phyloP scores from a whole-genome alignment of 2,113 vertebrate genomes.

The Asarcornis scutulata region DNA sequence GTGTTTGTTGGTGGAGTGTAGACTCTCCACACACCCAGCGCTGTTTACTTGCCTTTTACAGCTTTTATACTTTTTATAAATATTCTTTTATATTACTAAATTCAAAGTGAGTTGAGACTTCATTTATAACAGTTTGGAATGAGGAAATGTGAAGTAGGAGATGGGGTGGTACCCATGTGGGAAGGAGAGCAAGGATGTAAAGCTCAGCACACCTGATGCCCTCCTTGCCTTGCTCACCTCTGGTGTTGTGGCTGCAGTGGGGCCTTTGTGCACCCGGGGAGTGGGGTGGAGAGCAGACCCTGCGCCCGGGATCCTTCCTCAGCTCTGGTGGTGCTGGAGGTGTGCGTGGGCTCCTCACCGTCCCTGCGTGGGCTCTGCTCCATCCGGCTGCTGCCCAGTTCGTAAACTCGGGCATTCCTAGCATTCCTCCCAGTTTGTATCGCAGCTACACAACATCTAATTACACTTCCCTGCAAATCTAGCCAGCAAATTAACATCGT shows the following conservation, averaged over 20 bases:
- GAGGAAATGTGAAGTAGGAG: not conserved
- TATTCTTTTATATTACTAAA: too few species aligned
- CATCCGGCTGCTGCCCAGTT: conserved; percentile 68
- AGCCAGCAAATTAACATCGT: conserved; percentile 85
- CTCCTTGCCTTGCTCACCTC: not conserved
- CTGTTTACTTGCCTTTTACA: too few species aligned
- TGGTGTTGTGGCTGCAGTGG: not conserved
- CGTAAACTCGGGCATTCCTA: conserved; percentile 76
- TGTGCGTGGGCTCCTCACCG: not conserved
- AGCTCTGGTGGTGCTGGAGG: not conserved
- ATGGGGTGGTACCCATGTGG: not conserved
- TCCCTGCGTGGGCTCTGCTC: conserved; percentile 28
- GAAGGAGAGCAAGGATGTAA: accelerated
- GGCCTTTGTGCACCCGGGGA: not conserved
- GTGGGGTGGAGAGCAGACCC: not conserved
- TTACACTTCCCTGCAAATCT: conserved; percentile 85
- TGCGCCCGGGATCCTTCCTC: not conserved
- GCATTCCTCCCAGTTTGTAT: conserved; percentile 82
- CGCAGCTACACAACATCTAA: conserved; percentile 80
- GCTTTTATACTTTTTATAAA: too few species aligned
- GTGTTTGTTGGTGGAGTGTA: too few species aligned
- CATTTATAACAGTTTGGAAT: too few species aligned
- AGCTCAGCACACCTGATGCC: not conserved
- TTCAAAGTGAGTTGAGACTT: too few species aligned
- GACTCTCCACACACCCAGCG: too few species aligned